Base-by-base conservation (phyloP, 2,797 vertebrate species). In the Chaenodraco wilsoni region DNA sequence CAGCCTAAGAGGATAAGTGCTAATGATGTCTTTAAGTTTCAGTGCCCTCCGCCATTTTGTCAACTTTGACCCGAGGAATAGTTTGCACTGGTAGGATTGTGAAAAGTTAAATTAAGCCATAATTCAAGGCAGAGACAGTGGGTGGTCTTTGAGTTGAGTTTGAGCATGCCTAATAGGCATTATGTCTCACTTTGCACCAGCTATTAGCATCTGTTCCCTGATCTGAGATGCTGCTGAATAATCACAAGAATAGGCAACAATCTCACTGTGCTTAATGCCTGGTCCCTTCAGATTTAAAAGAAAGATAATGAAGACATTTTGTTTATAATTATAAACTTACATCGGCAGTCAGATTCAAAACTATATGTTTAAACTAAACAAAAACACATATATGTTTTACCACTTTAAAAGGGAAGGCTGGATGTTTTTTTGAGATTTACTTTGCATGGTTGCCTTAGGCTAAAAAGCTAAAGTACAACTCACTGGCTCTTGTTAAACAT, bases 21-120 rank as follows among this genome's bases (percentile, higher is more conserved):
- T 92, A 93, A 93, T 93, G 88, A 92, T 90, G 85, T 88, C 83
- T 92, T 91, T 87, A 91, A 86, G 81, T 93, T 91, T 88, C 88
- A 74, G 58, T 63, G 82, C 73, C 83, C 65, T 76, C 56, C 40
- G 43, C 76, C 75, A 71, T 65, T 41, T 65, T 19, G 57, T 84
- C 83, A 91, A 90, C 88, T 88, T 87, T 90, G 88, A 93, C 93
- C 91, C 3, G 14, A 74, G 66, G 74, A 86, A 88, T 61, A 89
- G 74, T 84, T 89, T 83, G 82, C 74, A 83, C 75, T 76, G 46
- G 68, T 83, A 74, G 59, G 83, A 87, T 84, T 89, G 78, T 81
- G 69, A 89, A 82, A 92, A 87, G 78, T 85, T 91, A 78, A 90
- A 92, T 91, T 87, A 87, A 84, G 65, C 76, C 68, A 59, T 83